A percentile compares a stretch with the other conserved stretches of the same genome.
Evolutionary conservation across 2,888 invertebrate genomes (phyloP).

Genomic region (Hydriomena furcata): DNA sequence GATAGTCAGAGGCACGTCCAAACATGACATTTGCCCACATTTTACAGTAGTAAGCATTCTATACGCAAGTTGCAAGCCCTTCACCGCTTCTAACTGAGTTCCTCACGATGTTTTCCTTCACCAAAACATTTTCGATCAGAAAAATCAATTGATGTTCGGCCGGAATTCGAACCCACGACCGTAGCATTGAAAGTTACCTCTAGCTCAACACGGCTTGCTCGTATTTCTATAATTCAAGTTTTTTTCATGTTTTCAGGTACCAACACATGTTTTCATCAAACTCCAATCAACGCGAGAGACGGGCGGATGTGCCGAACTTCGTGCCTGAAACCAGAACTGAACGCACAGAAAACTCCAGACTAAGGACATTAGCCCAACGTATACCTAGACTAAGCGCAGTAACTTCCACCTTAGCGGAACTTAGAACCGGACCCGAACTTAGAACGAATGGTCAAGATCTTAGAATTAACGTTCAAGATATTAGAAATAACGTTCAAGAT

Average conservation of each 20-base stretch:
- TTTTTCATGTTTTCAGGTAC: conserved; percentile 34
- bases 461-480: conserved; percentile 3
- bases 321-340: conserved; percentile 54
- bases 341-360: conserved; percentile 57
- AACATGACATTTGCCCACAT: too few relatives aligned
- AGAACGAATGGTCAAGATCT: conserved; percentile 1
- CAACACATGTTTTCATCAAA: conserved; percentile 70
- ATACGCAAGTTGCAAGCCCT: too few relatives aligned
- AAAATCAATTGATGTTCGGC: too few relatives aligned
- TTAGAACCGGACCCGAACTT: conserved; percentile 1
- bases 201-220: too few relatives aligned
- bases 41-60: too few relatives aligned
- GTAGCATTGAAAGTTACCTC: too few relatives aligned
- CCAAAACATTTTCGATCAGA: too few relatives aligned
- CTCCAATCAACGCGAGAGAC: conserved; percentile 46
- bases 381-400: conserved; percentile 63
- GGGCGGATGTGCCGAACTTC: conserved; percentile 47
- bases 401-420: conserved; percentile 29
- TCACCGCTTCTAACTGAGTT: too few relatives aligned
- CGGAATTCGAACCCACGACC: too few relatives aligned
- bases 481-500: conserved; percentile 2
- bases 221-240: background rate
- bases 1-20: too few relatives aligned
- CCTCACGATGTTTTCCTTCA: too few relatives aligned
- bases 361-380: conserved; percentile 60